Evolutionary conservation across 2,797 vertebrate species (phyloP).

Genomic region (Urocyon cinereoargenteus): DNA sequence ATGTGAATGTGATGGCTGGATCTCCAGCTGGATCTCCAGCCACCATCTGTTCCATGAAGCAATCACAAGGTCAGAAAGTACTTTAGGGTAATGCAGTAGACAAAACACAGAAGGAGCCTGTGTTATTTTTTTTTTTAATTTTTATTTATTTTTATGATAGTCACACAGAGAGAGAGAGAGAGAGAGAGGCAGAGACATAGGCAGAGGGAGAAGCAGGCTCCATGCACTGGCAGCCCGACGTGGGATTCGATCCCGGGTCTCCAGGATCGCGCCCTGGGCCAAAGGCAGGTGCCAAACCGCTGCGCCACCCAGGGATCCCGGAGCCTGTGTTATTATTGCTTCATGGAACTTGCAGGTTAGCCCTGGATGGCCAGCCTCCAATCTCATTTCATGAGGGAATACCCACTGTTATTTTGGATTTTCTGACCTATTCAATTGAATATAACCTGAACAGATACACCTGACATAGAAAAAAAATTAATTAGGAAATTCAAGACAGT

Average conservation of each 20-base stretch:
- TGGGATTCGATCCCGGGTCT: too few relatives aligned
- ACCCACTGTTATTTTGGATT: not conserved
- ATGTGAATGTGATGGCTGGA: not conserved
- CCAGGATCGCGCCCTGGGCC: too few relatives aligned
- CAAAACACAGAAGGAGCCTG: not conserved
- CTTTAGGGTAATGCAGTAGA: not conserved
- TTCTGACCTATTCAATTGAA: not conserved
- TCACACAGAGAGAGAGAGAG: too few relatives aligned
- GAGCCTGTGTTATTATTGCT: not conserved
- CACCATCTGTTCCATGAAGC: not conserved
- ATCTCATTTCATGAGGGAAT: not conserved
- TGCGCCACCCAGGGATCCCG: too few relatives aligned
- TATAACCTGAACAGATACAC: not conserved
- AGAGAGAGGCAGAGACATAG: too few relatives aligned
- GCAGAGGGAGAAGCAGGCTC: too few relatives aligned
- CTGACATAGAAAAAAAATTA: not conserved
- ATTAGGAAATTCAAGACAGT: not conserved
- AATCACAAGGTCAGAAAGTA: not conserved
- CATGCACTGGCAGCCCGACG: too few relatives aligned
- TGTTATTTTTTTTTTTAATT: too few relatives aligned
- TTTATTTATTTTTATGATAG: too few relatives aligned
- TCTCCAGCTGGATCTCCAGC: not conserved
- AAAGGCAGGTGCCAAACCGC: too few relatives aligned
- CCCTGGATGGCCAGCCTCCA: not conserved
- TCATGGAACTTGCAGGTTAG: not conserved